These are phyloP conservation scores for Dermatemys mawii DNA, from an alignment of 2,113 vertebrate species.

Conservation along the genomic window DNA sequence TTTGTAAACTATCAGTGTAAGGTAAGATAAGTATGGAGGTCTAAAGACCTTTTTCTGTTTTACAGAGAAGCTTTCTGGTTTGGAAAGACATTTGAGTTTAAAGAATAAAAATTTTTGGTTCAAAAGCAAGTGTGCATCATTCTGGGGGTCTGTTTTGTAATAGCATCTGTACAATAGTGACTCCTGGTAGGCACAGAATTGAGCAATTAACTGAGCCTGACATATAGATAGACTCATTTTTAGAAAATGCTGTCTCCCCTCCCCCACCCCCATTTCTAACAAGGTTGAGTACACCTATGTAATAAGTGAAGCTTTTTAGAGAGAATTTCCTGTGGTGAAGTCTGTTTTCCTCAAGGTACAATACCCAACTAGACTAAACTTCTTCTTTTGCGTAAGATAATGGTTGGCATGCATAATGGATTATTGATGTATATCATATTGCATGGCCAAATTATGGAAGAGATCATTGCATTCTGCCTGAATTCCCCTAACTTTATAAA, in stretches of 20 bases:
- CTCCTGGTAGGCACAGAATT: background rate
- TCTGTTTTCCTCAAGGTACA: background rate
- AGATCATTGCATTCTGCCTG: accelerated
- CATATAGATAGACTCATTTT: background rate
- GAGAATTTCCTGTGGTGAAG: background rate
- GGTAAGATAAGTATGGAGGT: background rate
- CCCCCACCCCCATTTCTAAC: background rate
- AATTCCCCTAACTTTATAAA: background rate
- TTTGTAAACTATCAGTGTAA: background rate
- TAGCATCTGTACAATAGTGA: accelerated
- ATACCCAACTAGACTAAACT: background rate
- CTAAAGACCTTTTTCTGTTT: background rate
- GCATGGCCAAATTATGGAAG: background rate
- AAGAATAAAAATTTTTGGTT: background rate
- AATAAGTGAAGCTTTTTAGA: background rate
- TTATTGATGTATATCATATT: background rate
- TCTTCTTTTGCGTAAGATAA: background rate
- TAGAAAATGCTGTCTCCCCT: background rate
- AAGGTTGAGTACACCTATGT: background rate
- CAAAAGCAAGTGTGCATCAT: background rate
- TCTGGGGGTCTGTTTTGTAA: background rate
- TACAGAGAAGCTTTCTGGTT: background rate
- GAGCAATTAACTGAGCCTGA: background rate
- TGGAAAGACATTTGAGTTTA: background rate
- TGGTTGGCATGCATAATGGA: background rate